A percentile compares a stretch with the other conserved stretches of the same genome.
Evolutionary conservation across 2,888 invertebrate species (phyloP).

Genomic region (Thalpophila matura): DNA sequence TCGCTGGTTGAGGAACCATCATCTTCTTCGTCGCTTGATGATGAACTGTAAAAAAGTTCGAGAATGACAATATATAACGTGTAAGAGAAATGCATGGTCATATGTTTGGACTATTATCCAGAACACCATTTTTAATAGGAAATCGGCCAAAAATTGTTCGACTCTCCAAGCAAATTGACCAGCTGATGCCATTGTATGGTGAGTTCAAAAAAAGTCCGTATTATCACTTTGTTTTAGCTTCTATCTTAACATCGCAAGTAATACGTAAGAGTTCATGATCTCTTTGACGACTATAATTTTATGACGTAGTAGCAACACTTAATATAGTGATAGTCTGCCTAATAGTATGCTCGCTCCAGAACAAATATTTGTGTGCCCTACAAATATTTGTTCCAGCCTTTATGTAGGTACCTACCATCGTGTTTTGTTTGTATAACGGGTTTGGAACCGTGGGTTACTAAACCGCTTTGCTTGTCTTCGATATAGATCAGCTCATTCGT

Average conservation of each 20-base stretch:
- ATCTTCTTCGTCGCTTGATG: conserved; percentile 93
- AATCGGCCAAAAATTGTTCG: too few relatives aligned
- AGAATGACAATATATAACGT: neutral
- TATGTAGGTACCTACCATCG: conserved; percentile 26
- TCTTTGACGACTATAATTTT: neutral
- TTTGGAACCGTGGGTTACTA: neutral
- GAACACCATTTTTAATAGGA: too few relatives aligned
- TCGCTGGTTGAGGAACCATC: conserved; percentile 89
- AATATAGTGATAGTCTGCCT: neutral
- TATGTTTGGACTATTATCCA: too few relatives aligned
- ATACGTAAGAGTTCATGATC: too few relatives aligned
- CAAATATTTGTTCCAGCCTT: conserved; percentile 43
- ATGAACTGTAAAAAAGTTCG: conserved; percentile 89
- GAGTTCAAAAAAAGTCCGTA: too few relatives aligned
- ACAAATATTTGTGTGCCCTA: conserved; percentile 37
- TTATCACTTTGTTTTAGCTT: too few relatives aligned
- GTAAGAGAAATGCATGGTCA: too few relatives aligned
- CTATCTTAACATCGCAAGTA: too few relatives aligned
- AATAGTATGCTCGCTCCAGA: neutral
- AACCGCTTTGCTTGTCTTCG: conserved; percentile 5
- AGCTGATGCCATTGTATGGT: too few relatives aligned
- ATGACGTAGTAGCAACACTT: conserved; percentile 28
- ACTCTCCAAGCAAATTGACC: too few relatives aligned
- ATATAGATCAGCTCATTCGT: neutral
- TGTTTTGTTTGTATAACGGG: conserved; percentile 34